Evolutionary conservation across 2,113 vertebrate species (phyloP).

Genomic region (Vidua macroura): DNA sequence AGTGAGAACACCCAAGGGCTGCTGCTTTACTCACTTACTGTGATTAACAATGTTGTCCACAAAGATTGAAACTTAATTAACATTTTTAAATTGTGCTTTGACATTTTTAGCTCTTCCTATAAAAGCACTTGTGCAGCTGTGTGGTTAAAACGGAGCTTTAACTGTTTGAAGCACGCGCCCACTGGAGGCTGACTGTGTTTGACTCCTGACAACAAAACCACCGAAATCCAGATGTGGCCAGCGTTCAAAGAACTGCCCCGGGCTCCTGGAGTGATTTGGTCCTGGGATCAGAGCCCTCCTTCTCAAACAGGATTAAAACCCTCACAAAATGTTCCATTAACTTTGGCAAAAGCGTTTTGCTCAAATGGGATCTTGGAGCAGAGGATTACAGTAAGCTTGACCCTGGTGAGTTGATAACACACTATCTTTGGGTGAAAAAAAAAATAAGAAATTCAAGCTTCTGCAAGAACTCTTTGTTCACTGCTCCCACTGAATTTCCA

Average conservation of each 20-base stretch:
- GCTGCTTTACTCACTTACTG: background rate
- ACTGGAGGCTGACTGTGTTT: background rate
- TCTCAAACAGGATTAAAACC: background rate
- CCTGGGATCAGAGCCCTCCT: background rate
- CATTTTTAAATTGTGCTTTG: constrained; percentile 56
- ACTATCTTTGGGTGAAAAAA: background rate
- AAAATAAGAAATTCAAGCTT: background rate
- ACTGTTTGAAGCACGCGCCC: background rate
- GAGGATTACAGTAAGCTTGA: background rate
- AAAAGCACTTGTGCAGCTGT: background rate
- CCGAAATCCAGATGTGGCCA: background rate
- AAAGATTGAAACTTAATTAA: constrained; percentile 54
- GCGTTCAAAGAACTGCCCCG: background rate
- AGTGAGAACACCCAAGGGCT: constrained; percentile 12
- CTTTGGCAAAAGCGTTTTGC: background rate
- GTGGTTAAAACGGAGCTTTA: background rate
- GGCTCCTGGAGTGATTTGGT: background rate
- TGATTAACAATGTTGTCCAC: constrained; percentile 44
- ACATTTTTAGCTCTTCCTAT: constrained; percentile 19
- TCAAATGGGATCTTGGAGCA: background rate
- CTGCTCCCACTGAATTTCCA: background rate
- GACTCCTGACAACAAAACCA: background rate
- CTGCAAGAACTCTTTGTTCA: background rate
- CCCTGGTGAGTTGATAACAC: background rate
- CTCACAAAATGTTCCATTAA: background rate